Conservation (phyloP, 2,888 invertebrate genomes). For the Tipula unca region DNA sequence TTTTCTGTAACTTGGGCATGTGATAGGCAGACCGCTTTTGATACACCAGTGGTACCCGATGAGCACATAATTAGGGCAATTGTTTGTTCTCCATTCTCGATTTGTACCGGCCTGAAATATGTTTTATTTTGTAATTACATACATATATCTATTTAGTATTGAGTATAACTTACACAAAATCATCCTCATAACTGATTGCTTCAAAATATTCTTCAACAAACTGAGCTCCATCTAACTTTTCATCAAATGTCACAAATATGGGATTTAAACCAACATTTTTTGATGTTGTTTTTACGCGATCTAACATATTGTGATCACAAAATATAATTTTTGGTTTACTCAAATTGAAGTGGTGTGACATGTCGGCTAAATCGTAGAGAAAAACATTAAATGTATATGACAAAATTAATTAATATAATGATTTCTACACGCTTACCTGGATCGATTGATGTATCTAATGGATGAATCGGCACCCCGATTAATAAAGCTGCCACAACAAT, state of each 20-base stretch:
- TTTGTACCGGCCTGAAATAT: not conserved
- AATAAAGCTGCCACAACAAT: not conserved
- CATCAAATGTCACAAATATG: not conserved
- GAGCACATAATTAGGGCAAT: not conserved
- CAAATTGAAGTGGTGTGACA: not conserved
- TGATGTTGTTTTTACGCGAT: not conserved
- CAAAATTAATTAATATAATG: not conserved
- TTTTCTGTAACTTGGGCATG: not conserved
- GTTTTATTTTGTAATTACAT: no score
- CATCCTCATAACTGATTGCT: not conserved
- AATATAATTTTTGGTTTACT: not conserved
- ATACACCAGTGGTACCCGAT: not conserved
- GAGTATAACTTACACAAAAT: not conserved
- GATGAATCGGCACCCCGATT: not conserved
- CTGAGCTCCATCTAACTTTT: not conserved
- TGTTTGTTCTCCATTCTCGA: not conserved
- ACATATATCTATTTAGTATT: not conserved
- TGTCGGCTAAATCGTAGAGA: not conserved
- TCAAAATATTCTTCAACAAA: not conserved
- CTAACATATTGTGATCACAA: not conserved
- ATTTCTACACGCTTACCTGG: not conserved
- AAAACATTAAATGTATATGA: no score
- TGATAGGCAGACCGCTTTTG: not conserved
- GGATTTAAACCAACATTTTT: not conserved
- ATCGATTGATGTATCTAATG: not conserved